A percentile compares a stretch with the other conserved stretches of the same genome.
Conservation (phyloP, 2,113 vertebrate species). For the Engraulis encrasicolus region DNA sequence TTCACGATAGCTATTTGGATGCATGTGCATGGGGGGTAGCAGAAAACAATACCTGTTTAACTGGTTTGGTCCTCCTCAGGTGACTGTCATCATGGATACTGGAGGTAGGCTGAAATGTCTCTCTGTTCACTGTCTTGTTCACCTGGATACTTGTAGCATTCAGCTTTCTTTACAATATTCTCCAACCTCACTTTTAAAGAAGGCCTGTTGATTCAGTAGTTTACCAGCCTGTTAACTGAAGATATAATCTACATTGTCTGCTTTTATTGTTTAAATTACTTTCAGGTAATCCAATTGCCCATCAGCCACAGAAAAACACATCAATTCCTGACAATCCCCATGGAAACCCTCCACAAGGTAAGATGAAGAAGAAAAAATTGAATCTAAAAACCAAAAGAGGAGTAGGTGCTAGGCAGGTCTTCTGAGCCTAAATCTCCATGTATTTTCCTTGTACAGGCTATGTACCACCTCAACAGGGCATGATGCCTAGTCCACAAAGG, state of each 20-base stretch:
- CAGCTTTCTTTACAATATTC: too few relatives aligned
- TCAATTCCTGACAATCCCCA: neutral
- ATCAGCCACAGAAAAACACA: slow-evolving; percentile 34
- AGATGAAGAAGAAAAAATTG: too few relatives aligned
- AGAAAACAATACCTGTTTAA: neutral
- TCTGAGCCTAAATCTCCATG: too few relatives aligned
- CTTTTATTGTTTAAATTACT: slow-evolving; percentile 26
- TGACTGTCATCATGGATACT: neutral
- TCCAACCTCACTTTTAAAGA: too few relatives aligned
- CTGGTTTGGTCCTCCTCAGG: neutral
- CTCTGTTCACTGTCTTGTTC: neutral
- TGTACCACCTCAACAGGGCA: slow-evolving; percentile 20
- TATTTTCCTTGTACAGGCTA: slow-evolving; percentile 17
- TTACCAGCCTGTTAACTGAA: too few relatives aligned
- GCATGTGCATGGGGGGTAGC: too few relatives aligned
- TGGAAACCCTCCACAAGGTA: slow-evolving; percentile 43
- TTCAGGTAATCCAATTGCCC: slow-evolving; percentile 19
- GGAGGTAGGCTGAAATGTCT: neutral
- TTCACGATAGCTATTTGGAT: too few relatives aligned
- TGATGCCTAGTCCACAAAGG: slow-evolving; percentile 51
- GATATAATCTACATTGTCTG: too few relatives aligned
- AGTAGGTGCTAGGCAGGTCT: too few relatives aligned
- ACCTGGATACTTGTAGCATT: too few relatives aligned
- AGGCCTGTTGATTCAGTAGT: too few relatives aligned
- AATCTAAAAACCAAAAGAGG: too few relatives aligned